A percentile compares a stretch with the other conserved stretches of the same genome.
Evolutionary conservation across 37 sponge, comb jelly and placozoan genomes (phyloP).

Genomic region (Lycopodina hypogea): DNA sequence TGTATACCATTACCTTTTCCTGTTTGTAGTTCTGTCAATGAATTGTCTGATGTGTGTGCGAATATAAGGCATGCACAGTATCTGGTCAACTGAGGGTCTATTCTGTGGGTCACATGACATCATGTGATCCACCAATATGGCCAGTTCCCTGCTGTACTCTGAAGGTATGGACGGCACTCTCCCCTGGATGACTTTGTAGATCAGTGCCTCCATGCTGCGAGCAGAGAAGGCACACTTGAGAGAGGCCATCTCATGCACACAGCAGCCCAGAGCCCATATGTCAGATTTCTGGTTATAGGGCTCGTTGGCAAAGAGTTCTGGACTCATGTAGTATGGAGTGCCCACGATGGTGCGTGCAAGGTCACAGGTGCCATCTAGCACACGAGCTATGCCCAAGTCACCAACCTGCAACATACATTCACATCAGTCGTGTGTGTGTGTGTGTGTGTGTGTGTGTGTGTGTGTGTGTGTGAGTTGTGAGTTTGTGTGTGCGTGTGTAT

Average conservation of each 20-base stretch:
- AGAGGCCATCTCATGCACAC: slow-evolving; percentile 95
- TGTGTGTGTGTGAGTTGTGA: too few relatives aligned
- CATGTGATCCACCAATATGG: slow-evolving; percentile 62
- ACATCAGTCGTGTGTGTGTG: too few relatives aligned
- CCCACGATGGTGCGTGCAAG: slow-evolving; percentile 93
- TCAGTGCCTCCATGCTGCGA: slow-evolving; percentile 77
- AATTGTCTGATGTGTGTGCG: slow-evolving; percentile 74
- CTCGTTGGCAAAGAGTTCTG: slow-evolving; percentile 88
- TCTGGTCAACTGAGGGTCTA: slow-evolving; percentile 69
- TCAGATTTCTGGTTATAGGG: slow-evolving; percentile 92
- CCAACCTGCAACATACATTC: slow-evolving; percentile 61
- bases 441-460: too few relatives aligned
- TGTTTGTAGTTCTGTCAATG: slow-evolving; percentile 52
- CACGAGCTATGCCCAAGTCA: slow-evolving; percentile 94
- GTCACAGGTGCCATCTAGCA: slow-evolving; percentile 85
- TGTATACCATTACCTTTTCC: slow-evolving; percentile 27
- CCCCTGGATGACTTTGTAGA: slow-evolving; percentile 78
- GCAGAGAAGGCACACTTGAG: slow-evolving; percentile 92
- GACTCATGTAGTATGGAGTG: slow-evolving; percentile 98
- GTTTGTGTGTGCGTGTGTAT: too few relatives aligned
- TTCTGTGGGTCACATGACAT: slow-evolving; percentile 61
- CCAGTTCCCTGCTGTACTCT: slow-evolving; percentile 67
- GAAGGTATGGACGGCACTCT: slow-evolving; percentile 72
- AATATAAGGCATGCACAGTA: slow-evolving; percentile 66
- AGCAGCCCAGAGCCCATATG: slow-evolving; percentile 90